Conservation (phyloP, 1,140 invertebrate species). For the Cydia amplana region DNA sequence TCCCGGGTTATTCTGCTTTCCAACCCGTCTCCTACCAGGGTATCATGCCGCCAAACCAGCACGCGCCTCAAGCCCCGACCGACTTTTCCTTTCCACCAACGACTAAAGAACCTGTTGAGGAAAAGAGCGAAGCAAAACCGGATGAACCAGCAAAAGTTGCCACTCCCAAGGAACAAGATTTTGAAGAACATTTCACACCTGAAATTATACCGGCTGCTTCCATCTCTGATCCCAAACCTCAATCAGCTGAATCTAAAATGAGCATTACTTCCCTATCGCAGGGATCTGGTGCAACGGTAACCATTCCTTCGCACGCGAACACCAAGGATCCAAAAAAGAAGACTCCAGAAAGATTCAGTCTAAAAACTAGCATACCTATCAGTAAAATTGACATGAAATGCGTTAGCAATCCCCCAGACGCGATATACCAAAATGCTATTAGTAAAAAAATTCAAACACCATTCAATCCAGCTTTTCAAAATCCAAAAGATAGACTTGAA, state of each 20-base stretch:
- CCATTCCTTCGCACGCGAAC: conserved; percentile 47
- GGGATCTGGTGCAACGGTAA: conserved; percentile 51
- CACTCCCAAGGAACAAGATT: conserved; percentile 53
- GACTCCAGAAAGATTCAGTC: conserved; percentile 64
- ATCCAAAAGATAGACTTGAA: conserved; percentile 58
- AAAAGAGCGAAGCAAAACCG: conserved; percentile 36
- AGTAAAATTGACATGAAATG: conserved; percentile 76
- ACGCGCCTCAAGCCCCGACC: conserved; percentile 21
- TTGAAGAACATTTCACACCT: conserved; percentile 64
- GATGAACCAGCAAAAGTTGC: conserved; percentile 35
- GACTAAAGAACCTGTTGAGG: conserved; percentile 37
- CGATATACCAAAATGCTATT: conserved; percentile 46
- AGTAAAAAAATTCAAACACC: conserved; percentile 46
- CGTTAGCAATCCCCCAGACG: conserved; percentile 59
- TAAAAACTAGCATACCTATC: conserved; percentile 76
- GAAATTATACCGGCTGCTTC: conserved; percentile 56
- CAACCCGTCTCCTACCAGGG: conserved; percentile 66
- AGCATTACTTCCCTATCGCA: conserved; percentile 55
- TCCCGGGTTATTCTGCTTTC: conserved; percentile 73
- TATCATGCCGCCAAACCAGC: conserved; percentile 42
- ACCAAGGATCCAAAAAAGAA: conserved; percentile 57
- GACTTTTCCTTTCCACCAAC: conserved; percentile 41
- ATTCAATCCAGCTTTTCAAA: conserved; percentile 52
- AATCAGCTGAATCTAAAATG: conserved; percentile 51
- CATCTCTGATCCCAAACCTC: conserved; percentile 42